phyloP scores from a whole-genome alignment of 2,797 vertebrate genomes.

The Ceyx erithaca region DNA sequence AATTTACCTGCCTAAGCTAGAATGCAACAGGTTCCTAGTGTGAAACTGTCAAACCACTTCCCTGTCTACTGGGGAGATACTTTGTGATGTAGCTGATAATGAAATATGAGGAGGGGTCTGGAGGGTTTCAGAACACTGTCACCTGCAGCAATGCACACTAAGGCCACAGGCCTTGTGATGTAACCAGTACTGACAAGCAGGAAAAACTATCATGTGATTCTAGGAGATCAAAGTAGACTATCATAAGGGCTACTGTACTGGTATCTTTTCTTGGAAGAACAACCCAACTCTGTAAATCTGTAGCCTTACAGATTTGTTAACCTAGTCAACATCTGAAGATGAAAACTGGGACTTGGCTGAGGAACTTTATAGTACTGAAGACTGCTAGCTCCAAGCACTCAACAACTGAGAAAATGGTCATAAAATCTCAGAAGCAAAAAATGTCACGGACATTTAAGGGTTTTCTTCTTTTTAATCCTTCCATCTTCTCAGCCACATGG shows the following conservation, averaged over 20 bases:
- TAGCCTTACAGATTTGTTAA: background rate
- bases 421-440: background rate
- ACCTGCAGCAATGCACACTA: background rate
- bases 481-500: background rate
- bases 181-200: background rate
- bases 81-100: background rate
- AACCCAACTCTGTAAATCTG: background rate
- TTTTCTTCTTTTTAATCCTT: background rate
- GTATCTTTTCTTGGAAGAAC: background rate
- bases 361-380: background rate
- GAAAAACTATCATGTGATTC: background rate
- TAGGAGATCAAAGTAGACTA: background rate
- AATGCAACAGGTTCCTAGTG: background rate
- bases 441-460: background rate
- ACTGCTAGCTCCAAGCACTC: background rate
- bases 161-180: background rate
- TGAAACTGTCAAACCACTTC: background rate
- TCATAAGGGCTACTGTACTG: background rate
- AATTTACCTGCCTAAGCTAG: background rate
- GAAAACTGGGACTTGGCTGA: background rate
- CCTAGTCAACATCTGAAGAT: background rate
- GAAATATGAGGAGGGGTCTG: background rate
- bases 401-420: background rate
- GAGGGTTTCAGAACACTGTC: background rate
- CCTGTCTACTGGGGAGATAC: background rate